phyloP scores from a whole-genome alignment of 2,797 vertebrate genomes.

The Phyllotis vaccarum region DNA sequence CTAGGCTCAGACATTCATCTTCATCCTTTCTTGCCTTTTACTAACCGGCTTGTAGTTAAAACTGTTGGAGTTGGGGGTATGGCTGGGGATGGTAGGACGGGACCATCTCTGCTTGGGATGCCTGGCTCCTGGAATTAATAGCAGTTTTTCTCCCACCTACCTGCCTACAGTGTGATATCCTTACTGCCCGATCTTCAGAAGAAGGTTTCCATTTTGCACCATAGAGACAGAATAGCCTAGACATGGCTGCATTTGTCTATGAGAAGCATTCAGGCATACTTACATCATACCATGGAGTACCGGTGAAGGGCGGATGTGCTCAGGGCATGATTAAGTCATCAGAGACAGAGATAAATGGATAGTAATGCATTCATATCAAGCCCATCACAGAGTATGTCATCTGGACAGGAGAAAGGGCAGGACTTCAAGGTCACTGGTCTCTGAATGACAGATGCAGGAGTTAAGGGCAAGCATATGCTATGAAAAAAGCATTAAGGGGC shows the following conservation, averaged over 20 bases:
- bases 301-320: slow-evolving; percentile 11
- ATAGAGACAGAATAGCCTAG: neutral
- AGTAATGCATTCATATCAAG: neutral
- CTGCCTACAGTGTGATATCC: neutral
- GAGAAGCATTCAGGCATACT: neutral
- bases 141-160: neutral
- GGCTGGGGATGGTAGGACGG: neutral
- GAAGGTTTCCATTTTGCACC: neutral
- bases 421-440: neutral
- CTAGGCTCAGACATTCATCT: neutral
- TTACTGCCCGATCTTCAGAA: neutral
- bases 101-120: neutral
- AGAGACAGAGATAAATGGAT: slow-evolving; percentile 21
- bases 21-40: neutral
- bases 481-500: neutral
- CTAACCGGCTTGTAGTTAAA: neutral
- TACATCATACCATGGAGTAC: neutral
- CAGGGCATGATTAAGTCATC: slow-evolving; percentile 49
- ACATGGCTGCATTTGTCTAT: neutral
- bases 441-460: neutral
- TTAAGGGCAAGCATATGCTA: neutral
- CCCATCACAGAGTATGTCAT: neutral
- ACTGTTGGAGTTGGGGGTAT: neutral
- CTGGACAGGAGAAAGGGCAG: neutral
- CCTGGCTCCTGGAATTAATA: neutral